phyloP scores from a whole-genome alignment of 2,113 vertebrate genomes.

The Chascanopsetta lugubris region DNA sequence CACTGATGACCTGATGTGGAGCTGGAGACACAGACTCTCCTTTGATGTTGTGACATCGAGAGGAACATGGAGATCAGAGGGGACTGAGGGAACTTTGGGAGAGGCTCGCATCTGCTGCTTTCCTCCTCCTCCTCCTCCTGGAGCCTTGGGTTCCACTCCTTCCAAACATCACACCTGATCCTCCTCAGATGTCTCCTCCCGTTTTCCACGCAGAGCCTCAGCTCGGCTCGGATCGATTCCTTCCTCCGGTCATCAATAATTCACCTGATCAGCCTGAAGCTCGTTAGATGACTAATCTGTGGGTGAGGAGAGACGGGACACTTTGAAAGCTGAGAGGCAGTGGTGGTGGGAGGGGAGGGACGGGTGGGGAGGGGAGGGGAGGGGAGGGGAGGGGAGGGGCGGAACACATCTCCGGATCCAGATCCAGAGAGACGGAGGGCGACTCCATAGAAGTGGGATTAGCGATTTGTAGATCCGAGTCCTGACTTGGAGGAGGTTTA shows the following conservation, averaged over 20 bases:
- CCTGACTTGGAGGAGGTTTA: slow-evolving; percentile 61
- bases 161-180: too few species aligned
- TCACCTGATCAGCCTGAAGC: slow-evolving; percentile 75
- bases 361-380: too few species aligned
- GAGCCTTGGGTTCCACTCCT: too few species aligned
- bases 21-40: too few species aligned
- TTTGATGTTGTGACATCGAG: too few species aligned
- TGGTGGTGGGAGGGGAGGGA: slow-evolving; percentile 44
- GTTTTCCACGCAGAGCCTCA: slow-evolving; percentile 70
- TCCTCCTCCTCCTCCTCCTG: too few species aligned
- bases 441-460: slow-evolving; percentile 56
- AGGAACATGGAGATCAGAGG: too few species aligned
- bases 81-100: too few species aligned
- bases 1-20: too few species aligned
- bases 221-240: slow-evolving; percentile 67
- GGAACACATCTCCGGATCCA: slow-evolving; percentile 47
- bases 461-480: slow-evolving; percentile 65
- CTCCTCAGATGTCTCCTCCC: slow-evolving; percentile 59
- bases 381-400: slow-evolving; percentile 42
- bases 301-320: slow-evolving; percentile 52
- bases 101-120: too few species aligned
- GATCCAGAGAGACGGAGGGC: slow-evolving; percentile 41
- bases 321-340: slow-evolving; percentile 73
- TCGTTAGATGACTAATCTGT: slow-evolving; percentile 78
- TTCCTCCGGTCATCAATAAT: slow-evolving; percentile 78